These are phyloP conservation scores for Micropterix aruncella DNA, from an alignment of 2,888 invertebrate genomes.

Conservation along the genomic window DNA sequence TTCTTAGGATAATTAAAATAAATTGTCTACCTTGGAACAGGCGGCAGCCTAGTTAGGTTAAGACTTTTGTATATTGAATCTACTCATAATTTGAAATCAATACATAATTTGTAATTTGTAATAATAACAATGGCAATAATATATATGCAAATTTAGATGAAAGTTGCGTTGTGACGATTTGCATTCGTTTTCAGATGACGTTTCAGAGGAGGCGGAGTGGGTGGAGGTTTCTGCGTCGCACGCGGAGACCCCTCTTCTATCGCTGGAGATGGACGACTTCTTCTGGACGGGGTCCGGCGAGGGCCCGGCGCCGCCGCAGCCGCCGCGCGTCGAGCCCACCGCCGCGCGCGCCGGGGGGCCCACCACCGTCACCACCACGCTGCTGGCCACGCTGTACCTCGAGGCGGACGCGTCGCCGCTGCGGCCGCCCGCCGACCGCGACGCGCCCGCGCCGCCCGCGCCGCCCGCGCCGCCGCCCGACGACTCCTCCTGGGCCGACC, in stretches of 20 bases:
- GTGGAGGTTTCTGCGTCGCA: not conserved
- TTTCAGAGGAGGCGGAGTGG: not conserved
- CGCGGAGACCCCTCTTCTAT: not conserved
- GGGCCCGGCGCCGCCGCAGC: slow-evolving; percentile 49
- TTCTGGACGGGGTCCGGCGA: slow-evolving; percentile 85
- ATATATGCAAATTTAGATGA: too few species aligned
- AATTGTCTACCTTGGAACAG: too few species aligned
- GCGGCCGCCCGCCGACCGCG: slow-evolving; percentile 9
- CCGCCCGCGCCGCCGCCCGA: slow-evolving; percentile 6
- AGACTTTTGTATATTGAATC: too few species aligned
- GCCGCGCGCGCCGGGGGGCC: slow-evolving; percentile 39
- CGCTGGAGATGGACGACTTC: slow-evolving; percentile 54
- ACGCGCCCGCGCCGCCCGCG: not conserved
- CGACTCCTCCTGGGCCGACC: slow-evolving; percentile 29
- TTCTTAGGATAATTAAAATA: too few species aligned
- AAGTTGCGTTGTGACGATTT: too few species aligned
- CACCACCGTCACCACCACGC: slow-evolving; percentile 42
- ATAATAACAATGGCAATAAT: too few species aligned
- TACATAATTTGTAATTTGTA: too few species aligned
- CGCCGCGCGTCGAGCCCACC: slow-evolving; percentile 22
- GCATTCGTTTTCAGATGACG: too few species aligned
- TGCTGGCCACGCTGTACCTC: slow-evolving; percentile 55
- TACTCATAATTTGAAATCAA: too few species aligned
- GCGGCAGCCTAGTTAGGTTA: too few species aligned
- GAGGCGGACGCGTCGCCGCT: slow-evolving; percentile 19